Evolutionary conservation across 1,140 invertebrate species (phyloP).

Genomic region (Calephelis virginiensis): DNA sequence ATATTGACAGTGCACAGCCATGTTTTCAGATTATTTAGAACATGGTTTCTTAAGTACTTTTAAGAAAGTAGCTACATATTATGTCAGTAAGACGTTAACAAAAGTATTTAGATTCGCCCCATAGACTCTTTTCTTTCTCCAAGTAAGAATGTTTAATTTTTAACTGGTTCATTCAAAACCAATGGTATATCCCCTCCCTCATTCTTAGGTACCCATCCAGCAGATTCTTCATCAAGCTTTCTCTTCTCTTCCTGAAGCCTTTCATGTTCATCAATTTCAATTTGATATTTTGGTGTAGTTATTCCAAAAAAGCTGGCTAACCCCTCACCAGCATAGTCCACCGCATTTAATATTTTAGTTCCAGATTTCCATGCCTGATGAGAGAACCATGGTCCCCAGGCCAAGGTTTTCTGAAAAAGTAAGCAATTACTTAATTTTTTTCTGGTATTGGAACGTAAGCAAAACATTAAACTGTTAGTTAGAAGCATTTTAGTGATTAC

Average conservation of each 20-base stretch:
- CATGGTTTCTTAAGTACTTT: no score
- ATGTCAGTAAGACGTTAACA: neutral
- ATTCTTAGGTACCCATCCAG: conserved; percentile 69
- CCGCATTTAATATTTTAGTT: conserved; percentile 83
- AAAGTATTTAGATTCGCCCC: no score
- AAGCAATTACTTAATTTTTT: neutral
- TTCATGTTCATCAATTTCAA: conserved; percentile 91
- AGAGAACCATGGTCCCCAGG: conserved; percentile 86
- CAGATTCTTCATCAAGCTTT: conserved; percentile 76
- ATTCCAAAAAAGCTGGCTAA: conserved; percentile 93
- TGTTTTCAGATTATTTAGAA: no score
- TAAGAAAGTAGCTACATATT: neutral
- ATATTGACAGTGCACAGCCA: no score
- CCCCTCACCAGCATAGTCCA: conserved; percentile 91
- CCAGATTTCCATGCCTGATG: conserved; percentile 83
- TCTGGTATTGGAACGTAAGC: no score
- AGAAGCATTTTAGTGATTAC: no score
- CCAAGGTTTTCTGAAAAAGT: conserved; percentile 78
- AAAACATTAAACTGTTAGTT: no score
- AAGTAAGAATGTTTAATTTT: conserved; percentile 22
- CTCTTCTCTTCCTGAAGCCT: conserved; percentile 79
- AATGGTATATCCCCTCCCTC: conserved; percentile 61
- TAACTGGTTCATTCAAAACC: conserved; percentile 59
- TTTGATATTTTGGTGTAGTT: conserved; percentile 93
- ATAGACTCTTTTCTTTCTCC: no score